Evolutionary conservation across 2,888 invertebrate species (phyloP), one percentile per base, ranked within the genome.

Genomic region (Sipha maydis): DNA sequence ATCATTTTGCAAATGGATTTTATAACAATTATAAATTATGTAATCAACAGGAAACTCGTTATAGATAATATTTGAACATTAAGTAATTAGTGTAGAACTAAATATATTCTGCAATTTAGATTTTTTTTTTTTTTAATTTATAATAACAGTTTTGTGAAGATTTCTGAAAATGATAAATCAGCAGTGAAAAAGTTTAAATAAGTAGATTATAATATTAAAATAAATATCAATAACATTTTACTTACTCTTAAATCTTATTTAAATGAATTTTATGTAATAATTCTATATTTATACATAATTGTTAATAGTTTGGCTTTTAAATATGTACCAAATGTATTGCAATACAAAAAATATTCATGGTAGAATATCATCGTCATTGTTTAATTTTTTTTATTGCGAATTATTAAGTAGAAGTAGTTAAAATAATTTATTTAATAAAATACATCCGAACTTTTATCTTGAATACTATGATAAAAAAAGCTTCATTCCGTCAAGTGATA

Each of bases 1-100:
- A 56, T 56, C 80, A 41, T 88, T 88, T 17, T 34, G 31, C 61
- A 85, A 82, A 80, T 75, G 61, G 21, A 61, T 82, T 75, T 73
- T 38, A 41, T 67, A 88, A 82, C 73, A 31, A 82, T 61, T 73
- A 80, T 75, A 41, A 88, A 75, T 61, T 75, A 80, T 82, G 88
- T 48, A 76, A 67, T 88, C 73, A 61, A 75, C 88, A 80, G 80
- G 80, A 88, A 88, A 67, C 73, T 28, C 38, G 34, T 75, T 41
- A 31, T 3, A 73, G 73, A 88, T 88, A 86, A 73, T 61, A 31
- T 73, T 54, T 28, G 28, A 34, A 67, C 41, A 77, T 34, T 85
- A 48, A 31, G 31, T 85, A 78, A 85, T 48, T 69, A 77, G 67
- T 78, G 41, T 56, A 25, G 4, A 34, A 56, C 19, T 75, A 31